phyloP scores from a whole-genome alignment of 2,113 vertebrate species.

The Peucedramus taeniatus region DNA sequence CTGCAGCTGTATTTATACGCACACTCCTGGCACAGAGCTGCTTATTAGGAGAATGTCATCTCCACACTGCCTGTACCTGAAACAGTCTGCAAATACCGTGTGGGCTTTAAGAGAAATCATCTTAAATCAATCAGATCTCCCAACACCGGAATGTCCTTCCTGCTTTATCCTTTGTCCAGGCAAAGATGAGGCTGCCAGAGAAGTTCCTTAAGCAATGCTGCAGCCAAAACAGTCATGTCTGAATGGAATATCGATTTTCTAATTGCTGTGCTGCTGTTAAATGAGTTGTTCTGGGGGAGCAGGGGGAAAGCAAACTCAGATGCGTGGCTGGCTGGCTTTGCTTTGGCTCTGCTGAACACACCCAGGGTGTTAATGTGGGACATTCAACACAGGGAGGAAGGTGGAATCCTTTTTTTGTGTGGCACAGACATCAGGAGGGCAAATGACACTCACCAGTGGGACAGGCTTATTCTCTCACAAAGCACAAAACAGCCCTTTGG shows the following conservation, averaged over 20 bases:
- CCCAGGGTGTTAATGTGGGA: slow-evolving; percentile 16
- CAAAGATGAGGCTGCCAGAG: background rate
- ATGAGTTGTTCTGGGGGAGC: slow-evolving; percentile 60
- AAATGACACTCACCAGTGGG: background rate
- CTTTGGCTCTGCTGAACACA: slow-evolving; percentile 38
- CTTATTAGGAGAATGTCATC: background rate
- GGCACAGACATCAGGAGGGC: background rate
- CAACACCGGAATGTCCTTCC: background rate
- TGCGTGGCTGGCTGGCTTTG: slow-evolving; percentile 27
- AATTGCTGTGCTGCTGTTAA: slow-evolving; percentile 73
- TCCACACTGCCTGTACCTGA: background rate
- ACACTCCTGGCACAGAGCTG: background rate
- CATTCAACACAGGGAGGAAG: background rate
- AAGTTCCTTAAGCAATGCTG: background rate
- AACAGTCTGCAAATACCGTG: background rate
- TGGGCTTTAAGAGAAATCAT: background rate
- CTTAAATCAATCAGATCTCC: background rate
- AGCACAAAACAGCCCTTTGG: background rate
- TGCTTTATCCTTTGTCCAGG: background rate
- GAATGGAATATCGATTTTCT: slow-evolving; percentile 70
- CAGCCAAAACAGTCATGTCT: background rate
- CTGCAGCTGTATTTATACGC: background rate
- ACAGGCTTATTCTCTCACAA: background rate
- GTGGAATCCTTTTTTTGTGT: background rate
- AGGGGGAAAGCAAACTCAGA: slow-evolving; percentile 34